Evolutionary conservation across 1,140 invertebrate species (phyloP).

Genomic region (Microvelia longipes): DNA sequence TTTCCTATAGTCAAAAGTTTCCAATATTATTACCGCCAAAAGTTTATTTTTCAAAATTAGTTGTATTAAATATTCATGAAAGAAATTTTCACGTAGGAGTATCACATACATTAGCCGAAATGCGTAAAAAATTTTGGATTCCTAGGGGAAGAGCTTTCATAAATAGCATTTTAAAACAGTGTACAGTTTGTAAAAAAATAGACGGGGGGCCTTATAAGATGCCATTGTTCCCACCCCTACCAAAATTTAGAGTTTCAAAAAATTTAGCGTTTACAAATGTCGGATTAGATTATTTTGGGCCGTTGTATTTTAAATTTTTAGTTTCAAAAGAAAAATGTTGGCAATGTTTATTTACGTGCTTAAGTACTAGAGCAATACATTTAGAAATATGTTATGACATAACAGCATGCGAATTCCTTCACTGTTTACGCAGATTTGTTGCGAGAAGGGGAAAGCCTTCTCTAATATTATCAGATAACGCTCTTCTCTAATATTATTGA

Average conservation of each 20-base stretch:
- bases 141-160: neutral
- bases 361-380: neutral
- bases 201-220: neutral
- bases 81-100: neutral
- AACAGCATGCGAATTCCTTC: neutral
- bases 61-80: neutral
- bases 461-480: too few relatives aligned
- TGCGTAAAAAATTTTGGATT: neutral
- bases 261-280: neutral
- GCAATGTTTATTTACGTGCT: neutral
- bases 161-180: neutral
- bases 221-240: neutral
- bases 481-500: too few relatives aligned
- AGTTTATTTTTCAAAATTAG: neutral
- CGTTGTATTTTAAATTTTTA: neutral
- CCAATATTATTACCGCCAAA: neutral
- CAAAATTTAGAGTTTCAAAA: neutral
- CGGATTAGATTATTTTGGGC: neutral
- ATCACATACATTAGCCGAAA: neutral
- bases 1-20: neutral
- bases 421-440: neutral
- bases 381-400: neutral
- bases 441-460: too few relatives aligned
- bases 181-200: neutral
- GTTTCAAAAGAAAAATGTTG: neutral